These are phyloP conservation scores for Aphelinus atriplicis DNA, from an alignment of 1,140 invertebrate genomes.

Conservation along the genomic window DNA sequence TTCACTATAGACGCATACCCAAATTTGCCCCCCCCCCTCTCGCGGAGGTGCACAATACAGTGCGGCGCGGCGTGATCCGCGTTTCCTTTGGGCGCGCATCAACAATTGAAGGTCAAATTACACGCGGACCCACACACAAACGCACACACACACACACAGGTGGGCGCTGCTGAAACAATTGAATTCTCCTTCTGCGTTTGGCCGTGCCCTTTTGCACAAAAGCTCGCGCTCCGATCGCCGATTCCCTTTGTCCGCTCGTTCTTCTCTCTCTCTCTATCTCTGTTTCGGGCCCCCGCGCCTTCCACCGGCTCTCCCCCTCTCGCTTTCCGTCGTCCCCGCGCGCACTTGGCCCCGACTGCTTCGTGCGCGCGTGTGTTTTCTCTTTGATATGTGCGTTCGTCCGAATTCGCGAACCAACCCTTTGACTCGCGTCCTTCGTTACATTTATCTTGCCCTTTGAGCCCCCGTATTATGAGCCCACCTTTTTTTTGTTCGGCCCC, in stretches of 20 bases:
- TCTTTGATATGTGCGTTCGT: slow-evolving; percentile 36
- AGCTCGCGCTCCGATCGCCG: slow-evolving; percentile 47
- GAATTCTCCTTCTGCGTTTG: slow-evolving; percentile 37
- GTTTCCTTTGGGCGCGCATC: too few relatives aligned
- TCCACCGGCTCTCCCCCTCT: slow-evolving; percentile 22
- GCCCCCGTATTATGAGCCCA: neutral
- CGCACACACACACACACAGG: slow-evolving; percentile 20
- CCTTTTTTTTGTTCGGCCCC: slow-evolving; percentile 8
- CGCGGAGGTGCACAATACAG: too few relatives aligned
- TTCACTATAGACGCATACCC: too few relatives aligned
- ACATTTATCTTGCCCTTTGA: slow-evolving; percentile 11
- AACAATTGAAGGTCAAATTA: slow-evolving; percentile 32
- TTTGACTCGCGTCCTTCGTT: slow-evolving; percentile 30
- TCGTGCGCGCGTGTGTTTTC: slow-evolving; percentile 27
- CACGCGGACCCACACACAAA: neutral
- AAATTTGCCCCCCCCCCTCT: too few relatives aligned
- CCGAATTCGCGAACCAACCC: slow-evolving; percentile 38
- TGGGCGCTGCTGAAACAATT: slow-evolving; percentile 28
- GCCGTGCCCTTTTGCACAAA: slow-evolving; percentile 46
- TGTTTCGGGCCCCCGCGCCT: slow-evolving; percentile 39
- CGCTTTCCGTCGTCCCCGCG: slow-evolving; percentile 18
- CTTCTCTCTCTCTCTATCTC: slow-evolving; percentile 31
- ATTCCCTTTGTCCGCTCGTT: slow-evolving; percentile 60
- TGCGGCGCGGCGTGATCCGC: too few relatives aligned
- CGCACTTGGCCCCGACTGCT: slow-evolving; percentile 7